These are phyloP conservation scores for Crax fasciolata DNA, from an alignment of 2,797 vertebrate species.

Conservation along the genomic window DNA sequence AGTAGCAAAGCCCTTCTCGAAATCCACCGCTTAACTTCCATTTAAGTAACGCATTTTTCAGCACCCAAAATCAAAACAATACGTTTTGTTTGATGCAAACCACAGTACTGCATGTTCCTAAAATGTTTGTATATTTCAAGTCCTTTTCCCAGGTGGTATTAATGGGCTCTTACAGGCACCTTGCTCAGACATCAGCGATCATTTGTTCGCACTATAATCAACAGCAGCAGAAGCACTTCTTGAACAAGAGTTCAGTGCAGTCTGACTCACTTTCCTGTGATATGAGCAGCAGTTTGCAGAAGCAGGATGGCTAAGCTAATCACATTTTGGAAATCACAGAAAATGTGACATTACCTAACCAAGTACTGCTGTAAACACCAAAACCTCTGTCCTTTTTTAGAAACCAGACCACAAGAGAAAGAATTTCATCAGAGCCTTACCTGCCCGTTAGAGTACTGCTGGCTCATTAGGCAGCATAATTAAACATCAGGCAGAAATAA, in stretches of 20 bases:
- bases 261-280: not conserved
- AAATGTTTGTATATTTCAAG: not conserved
- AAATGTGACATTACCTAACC: not conserved
- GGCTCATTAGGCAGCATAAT: slow-evolving; percentile 66
- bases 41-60: not conserved
- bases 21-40: not conserved
- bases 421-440: slow-evolving; percentile 51
- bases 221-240: not conserved
- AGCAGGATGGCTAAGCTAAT: not conserved
- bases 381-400: slow-evolving; percentile 1
- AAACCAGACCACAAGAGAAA: slow-evolving; percentile 27
- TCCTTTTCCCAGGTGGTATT: not conserved
- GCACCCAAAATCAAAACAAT: not conserved
- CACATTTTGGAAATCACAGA: not conserved
- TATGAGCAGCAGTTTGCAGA: not conserved
- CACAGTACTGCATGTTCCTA: rapidly evolving
- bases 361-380: not conserved
- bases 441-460: slow-evolving; percentile 41
- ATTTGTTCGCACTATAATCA: not conserved
- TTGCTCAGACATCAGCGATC: not conserved
- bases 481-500: slow-evolving; percentile 75
- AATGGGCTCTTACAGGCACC: not conserved
- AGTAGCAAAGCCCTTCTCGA: not conserved
- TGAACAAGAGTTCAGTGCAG: not conserved
- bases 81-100: not conserved